Evolutionary conservation across 2,888 invertebrate genomes (phyloP).

Genomic region (Apoda limacodes): DNA sequence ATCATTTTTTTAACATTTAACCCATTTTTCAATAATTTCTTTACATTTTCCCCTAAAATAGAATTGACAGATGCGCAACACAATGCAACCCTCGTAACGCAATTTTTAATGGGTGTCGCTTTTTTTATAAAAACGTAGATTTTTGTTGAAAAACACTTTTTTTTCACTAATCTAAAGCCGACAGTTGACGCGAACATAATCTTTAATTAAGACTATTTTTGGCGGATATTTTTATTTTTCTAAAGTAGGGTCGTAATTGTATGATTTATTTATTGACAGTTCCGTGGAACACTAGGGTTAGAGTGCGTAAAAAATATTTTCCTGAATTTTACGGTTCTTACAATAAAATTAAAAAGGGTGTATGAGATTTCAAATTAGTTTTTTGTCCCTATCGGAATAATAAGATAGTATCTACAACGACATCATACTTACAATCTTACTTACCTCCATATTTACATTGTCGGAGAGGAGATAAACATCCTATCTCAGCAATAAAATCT

Average conservation of each 20-base stretch:
- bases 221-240: constrained; percentile 30
- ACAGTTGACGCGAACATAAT: constrained; percentile 69
- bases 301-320: no score
- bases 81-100: constrained; percentile 40
- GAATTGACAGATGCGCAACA: constrained; percentile 54
- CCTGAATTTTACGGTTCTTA: no score
- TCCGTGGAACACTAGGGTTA: constrained; percentile 30
- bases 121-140: constrained; percentile 39
- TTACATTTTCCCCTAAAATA: constrained; percentile 41
- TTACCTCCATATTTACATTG: no score
- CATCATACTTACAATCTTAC: no score
- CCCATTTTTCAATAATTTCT: constrained; percentile 65
- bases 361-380: no score
- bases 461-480: no score
- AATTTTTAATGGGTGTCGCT: constrained; percentile 61
- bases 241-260: constrained; percentile 33
- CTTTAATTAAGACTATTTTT: constrained; percentile 66
- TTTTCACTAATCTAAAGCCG: constrained; percentile 49
- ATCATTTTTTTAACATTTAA: constrained; percentile 55
- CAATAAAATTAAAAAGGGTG: no score
- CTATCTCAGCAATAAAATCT: no score
- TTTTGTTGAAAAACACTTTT: constrained; percentile 43
- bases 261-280: constrained; percentile 53
- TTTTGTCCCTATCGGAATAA: no score
- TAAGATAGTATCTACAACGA: no score